Evolutionary conservation across 1,140 invertebrate genomes (phyloP), one percentile per base, ranked within the genome.

Genomic region (Trypoxylus dichotomus): DNA sequence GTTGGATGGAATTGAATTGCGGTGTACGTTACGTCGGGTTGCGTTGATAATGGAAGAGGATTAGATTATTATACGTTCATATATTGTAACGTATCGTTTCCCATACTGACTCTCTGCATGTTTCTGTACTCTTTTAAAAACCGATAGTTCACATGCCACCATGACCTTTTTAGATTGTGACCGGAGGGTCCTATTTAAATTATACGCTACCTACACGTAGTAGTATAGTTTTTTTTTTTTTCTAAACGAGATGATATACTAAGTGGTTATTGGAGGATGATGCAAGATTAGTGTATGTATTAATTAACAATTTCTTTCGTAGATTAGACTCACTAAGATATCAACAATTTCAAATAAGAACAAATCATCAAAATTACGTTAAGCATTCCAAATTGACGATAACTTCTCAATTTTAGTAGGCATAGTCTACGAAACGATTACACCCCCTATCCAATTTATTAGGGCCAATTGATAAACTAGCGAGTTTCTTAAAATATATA

Each of bases 111-210:
- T 24, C 24, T 68, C 6, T 11, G 11, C 10, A 24, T 27, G 2
- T 25, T 29, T 15, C 10, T 68, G 19, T 29, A 27, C 24, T 13
- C 60, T 19, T 68, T 24, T 29, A 25, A 68, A 68, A 68, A 7
- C 3, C 60, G 24, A 29, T 68, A 68, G 21, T 68, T 68, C 60
- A 68, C 60, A 68, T 68, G 60, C 21, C 60, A 68, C 60, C 21
- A 29, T 68, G 60, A 68, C 60, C 60, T 68, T 68, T 68, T 68
- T 15, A 8, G 60, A 68, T 27, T 10, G 60, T 68, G 60, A 21
- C 60, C 60, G 19, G 60, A 27, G 60, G 60, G 60, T 68, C 27
- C 25, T 68, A 68, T 68, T 68, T 27, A 68, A 68, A 68, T 68
- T 68, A 68, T 68, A 68, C 21, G 60, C 60, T 24, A 68, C 60